Base-by-base conservation (phyloP, 2,888 invertebrate genomes). In the Villa cingulata region DNA sequence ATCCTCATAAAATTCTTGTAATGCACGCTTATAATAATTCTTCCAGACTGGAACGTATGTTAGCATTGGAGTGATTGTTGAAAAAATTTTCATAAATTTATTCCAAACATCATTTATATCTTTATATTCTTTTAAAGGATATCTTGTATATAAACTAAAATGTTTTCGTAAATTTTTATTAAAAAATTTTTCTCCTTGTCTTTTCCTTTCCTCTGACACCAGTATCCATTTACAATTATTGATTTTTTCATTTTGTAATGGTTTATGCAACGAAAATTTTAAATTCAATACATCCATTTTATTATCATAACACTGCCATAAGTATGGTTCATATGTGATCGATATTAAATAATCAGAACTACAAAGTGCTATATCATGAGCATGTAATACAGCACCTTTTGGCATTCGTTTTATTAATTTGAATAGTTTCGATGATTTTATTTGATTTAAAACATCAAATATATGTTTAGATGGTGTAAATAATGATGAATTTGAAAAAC, bases 381-480 rank as follows among this genome's bases (percentile, higher is more conserved):
- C 71, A 60, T 86, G 86, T 15, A 86, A 63, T 0, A 78, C 76
- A 0, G 75, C 81, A 4, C 84, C 88, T 67, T 88, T 88, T 0
- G 88, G 88, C 73, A 88, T 74, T 34, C 65, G 65, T 51, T 74
- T 70, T 14, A 88, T 75, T 9, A 85, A 71, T 54, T 75, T 64
- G 58, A 79, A 86, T 0, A 86, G 77, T 51, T 75, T 70, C 0
- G 84, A 83, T 0, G 70, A 55, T 7, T 73, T 69, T 39, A 86
- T 80, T 16, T 69, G 62, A 2, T 72, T 58, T 57, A 75, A 75
- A 3, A 77, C 76, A 2, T 70, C 61, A 58, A 86, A 78, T 56
- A 82, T 81, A 59, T 83, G 83, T 20, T 71, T 71, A 0, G 81
- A 74, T 2, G 84, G 78, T 38, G 52, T 51, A 41, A 56, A 7